A percentile compares a stretch with the other conserved stretches of the same genome.
These are phyloP conservation scores for Chlorops oryzae DNA, from an alignment of 1,140 invertebrate genomes.

Conservation along the genomic window DNA sequence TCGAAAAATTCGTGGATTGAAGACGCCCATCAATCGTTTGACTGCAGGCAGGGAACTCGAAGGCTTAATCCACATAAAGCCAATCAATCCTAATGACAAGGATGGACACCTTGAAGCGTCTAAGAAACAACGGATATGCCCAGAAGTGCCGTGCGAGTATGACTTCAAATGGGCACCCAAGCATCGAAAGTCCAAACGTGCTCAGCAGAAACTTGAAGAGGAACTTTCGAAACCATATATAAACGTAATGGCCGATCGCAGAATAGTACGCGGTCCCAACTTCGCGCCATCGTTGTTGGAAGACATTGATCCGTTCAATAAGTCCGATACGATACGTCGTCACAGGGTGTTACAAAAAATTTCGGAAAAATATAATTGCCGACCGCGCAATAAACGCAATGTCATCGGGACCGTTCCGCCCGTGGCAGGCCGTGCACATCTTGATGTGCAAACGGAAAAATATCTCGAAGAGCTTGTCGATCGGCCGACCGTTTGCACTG, in stretches of 20 bases:
- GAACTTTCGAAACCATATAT: slow-evolving; percentile 52
- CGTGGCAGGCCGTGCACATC: slow-evolving; percentile 71
- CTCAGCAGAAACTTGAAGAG: too few species aligned
- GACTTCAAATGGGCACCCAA: too few species aligned
- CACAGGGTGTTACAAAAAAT: slow-evolving; percentile 51
- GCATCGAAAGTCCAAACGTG: too few species aligned
- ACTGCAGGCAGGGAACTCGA: too few species aligned
- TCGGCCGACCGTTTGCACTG: slow-evolving; percentile 64
- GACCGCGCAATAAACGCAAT: slow-evolving; percentile 49
- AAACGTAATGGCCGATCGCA: slow-evolving; percentile 80
- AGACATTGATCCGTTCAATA: slow-evolving; percentile 41
- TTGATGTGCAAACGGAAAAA: slow-evolving; percentile 78
- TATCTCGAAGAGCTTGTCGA: slow-evolving; percentile 77
- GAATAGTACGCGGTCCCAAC: slow-evolving; percentile 75
- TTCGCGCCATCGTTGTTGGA: slow-evolving; percentile 46
- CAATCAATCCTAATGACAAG: too few species aligned
- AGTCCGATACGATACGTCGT: slow-evolving; percentile 51
- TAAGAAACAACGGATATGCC: too few species aligned
- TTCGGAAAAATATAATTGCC: slow-evolving; percentile 38
- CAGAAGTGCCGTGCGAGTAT: too few species aligned
- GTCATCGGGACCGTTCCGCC: slow-evolving; percentile 62
- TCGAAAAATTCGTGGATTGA: too few species aligned
- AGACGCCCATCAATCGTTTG: too few species aligned
- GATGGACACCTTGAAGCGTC: too few species aligned
- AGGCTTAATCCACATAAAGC: too few species aligned